These are phyloP conservation scores for Uropsilus gracilis DNA, from an alignment of 2,113 vertebrate genomes.

Conservation along the genomic window DNA sequence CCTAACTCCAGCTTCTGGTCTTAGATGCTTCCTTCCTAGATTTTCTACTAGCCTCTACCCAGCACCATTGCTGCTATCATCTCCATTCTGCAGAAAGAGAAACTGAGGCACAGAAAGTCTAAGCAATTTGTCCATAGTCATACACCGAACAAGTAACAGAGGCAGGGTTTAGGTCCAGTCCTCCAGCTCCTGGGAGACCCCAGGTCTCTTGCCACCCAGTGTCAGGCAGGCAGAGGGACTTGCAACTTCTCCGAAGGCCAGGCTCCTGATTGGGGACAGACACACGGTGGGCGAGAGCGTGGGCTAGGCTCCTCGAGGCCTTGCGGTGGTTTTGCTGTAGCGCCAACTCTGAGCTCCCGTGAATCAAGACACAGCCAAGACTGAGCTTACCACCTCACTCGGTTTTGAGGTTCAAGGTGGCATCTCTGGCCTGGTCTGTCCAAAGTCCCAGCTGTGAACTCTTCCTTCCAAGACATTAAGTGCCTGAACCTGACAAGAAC, in stretches of 20 bases:
- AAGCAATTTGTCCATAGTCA: background rate
- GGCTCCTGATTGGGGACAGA: background rate
- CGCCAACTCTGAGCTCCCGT: too few species aligned
- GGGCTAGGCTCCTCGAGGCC: too few species aligned
- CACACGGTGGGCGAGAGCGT: too few species aligned
- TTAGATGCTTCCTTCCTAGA: too few species aligned
- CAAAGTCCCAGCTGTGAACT: background rate
- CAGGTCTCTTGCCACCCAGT: background rate
- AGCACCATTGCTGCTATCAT: background rate
- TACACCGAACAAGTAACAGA: background rate
- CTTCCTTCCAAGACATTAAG: background rate
- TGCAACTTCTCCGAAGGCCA: background rate
- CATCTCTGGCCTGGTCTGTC: background rate
- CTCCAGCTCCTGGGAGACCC: background rate
- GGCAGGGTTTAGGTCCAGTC: background rate
- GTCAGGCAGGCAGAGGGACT: background rate
- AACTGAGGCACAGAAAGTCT: background rate
- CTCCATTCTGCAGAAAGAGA: background rate
- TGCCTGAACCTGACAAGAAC: background rate
- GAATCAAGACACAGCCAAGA: background rate
- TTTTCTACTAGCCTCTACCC: too few species aligned
- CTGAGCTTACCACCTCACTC: background rate
- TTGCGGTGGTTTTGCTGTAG: too few species aligned
- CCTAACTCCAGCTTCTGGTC: too few species aligned
- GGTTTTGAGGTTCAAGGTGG: background rate